Evolutionary conservation across 1,140 invertebrate species (phyloP).

Genomic region (Micrasema minimum): DNA sequence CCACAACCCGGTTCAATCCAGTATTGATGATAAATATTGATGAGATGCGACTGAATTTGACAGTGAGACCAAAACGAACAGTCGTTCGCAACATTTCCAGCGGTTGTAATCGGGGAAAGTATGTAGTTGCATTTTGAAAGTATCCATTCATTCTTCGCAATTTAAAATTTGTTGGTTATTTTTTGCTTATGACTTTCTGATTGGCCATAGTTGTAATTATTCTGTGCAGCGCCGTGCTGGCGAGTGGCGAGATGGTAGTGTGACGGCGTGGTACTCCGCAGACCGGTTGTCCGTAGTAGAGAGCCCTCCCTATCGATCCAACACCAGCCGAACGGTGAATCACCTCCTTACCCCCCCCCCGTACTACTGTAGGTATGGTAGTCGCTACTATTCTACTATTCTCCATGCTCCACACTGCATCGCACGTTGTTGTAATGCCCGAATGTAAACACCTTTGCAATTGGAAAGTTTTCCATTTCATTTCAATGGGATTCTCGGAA

Average conservation of each 20-base stretch:
- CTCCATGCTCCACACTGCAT: too few relatives aligned
- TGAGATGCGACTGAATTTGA: too few relatives aligned
- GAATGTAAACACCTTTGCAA: not conserved
- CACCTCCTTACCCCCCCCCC: too few relatives aligned
- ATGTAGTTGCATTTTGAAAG: too few relatives aligned
- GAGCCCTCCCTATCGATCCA: constrained; percentile 22
- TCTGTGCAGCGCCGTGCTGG: not conserved
- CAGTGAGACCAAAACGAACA: too few relatives aligned
- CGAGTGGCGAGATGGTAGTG: too few relatives aligned
- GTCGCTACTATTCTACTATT: not conserved
- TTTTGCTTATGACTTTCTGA: not conserved
- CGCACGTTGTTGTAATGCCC: not conserved
- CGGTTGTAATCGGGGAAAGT: too few relatives aligned
- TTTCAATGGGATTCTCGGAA: constrained; percentile 3
- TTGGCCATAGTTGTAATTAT: not conserved
- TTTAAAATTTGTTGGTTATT: not conserved
- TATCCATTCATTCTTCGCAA: too few relatives aligned
- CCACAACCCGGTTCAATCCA: too few relatives aligned
- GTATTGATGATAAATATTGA: too few relatives aligned
- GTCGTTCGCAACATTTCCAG: too few relatives aligned
- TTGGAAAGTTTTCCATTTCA: constrained; percentile 33
- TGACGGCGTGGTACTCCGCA: not conserved
- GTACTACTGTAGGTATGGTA: constrained; percentile 21
- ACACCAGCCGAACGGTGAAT: constrained; percentile 12
- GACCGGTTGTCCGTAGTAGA: constrained; percentile 11